Evolutionary conservation across 2,113 vertebrate species (phyloP), one percentile per base, ranked within the genome.

Genomic region (Chroicocephalus ridibundus): DNA sequence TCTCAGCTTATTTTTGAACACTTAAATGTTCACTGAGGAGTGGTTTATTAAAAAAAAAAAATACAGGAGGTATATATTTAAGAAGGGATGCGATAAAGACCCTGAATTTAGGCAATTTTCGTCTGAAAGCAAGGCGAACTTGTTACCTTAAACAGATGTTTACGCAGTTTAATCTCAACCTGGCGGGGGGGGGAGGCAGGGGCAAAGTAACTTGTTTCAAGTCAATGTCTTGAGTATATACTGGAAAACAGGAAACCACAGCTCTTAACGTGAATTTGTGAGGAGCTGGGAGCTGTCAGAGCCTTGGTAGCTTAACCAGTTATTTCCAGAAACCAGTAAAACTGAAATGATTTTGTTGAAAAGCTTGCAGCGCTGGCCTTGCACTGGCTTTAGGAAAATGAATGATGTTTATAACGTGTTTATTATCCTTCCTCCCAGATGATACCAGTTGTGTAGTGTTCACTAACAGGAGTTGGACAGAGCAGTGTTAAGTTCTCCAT

Each of bases 201-300:
- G n/a, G 32, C 24, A 68, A 70, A 88, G 69, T 64, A 60, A 40
- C 46, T 76, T 84, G 18, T 34, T 81, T 84, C 62, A 42, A 55
- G 46, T 79, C 32, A 21, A 1, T 81, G 57, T 70, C 80, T 80
- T 42, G 38, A 82, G 66, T 95, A 26, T 95, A 26, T 54, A 69
- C 74, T 84, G 79, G 83, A 88, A 80, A 91, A 84, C 87, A 87
- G 91, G 94, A 91, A 93, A 80, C 72, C 82, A 76, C 79, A 87
- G 55, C 82, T 75, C 61, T 18, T 54, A 82, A 52, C 55, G 29
- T 65, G 87, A 54, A n/a, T 90, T 69, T 69, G 71, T 69, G 83
- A 79, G 77, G 78, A 83, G 71, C 77, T 62, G 65, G 86, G 61
- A 82, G 66, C 60, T 82, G 34, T 15, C 9, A 68, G 71, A 69